Evolutionary conservation across 2,113 vertebrate genomes (phyloP).

Genomic region (Phrynosoma platyrhinos): DNA sequence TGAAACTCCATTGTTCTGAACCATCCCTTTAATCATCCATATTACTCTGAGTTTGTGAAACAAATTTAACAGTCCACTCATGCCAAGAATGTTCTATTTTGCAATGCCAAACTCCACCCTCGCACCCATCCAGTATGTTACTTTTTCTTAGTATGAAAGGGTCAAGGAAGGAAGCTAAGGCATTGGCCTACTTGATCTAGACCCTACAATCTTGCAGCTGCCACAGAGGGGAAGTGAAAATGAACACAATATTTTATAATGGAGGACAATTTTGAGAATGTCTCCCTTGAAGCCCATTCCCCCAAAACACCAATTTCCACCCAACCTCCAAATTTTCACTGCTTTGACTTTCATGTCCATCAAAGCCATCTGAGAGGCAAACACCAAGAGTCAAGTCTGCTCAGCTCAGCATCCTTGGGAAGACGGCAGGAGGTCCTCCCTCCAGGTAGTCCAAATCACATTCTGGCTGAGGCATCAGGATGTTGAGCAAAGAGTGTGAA

Average conservation of each 20-base stretch:
- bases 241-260: too few species aligned
- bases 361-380: background rate
- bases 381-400: background rate
- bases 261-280: too few species aligned
- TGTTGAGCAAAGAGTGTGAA: background rate
- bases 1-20: conserved; percentile 15
- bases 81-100: background rate
- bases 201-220: too few species aligned
- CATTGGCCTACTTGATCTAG: too few species aligned
- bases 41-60: too few species aligned
- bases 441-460: background rate
- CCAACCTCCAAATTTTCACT: background rate
- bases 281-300: too few species aligned
- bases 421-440: background rate
- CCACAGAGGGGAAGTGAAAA: too few species aligned
- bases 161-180: too few species aligned
- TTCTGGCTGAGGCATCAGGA: background rate
- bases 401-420: background rate
- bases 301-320: background rate
- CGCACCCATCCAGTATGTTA: too few species aligned
- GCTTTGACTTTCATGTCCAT: background rate
- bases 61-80: too few species aligned
- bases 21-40: background rate
- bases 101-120: background rate
- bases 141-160: background rate